Base-by-base conservation (phyloP, 2,797 vertebrate species). In the Pogonophryne albipinna region DNA sequence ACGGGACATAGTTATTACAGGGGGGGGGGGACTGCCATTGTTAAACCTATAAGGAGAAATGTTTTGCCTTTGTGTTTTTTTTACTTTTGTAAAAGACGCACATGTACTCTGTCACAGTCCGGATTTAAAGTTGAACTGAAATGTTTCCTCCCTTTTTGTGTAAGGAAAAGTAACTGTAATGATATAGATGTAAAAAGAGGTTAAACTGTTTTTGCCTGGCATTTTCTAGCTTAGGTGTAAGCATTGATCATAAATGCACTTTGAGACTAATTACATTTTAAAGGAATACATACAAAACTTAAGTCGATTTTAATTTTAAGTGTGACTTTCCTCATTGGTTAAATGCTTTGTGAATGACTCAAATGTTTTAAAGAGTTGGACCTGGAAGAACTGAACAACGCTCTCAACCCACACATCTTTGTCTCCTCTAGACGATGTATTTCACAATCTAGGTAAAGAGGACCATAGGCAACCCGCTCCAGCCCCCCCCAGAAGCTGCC, bases 361-460 rank as follows among this genome's bases (percentile, higher is more conserved):
- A 4, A 27, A 27, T 4, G 23, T 27, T 27, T 27, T 4, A 27
- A 27, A 27, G 23, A 52, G 6, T 41, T 1, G 9, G 8, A 19
- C 19, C 52, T 10, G 19, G 4, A 45, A 44, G 10, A 65, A 41
- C 17, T 2, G 50, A 49, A 16, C 49, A 44, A 11, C n/a, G 4
- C 16, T 50, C 57, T 87, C 38, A 84, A 59, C 58, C 53, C 34
- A 1, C 15, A 1, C 20, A 1, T 75, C 34, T 75, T 71, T 74
- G 19, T 79, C 64, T 85, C 55, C 42, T 72, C 55, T 80, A 99
- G 98, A 97, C 84, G 97, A 99, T 61, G 97, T 98, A 66, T 99
- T 99, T 93, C 98, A 99, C 82, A 97, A 93, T 90, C 87, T 98
- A 87, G 96, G 90, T 93, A 97, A 98, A 95, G 97, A 99, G 80